phyloP scores from a whole-genome alignment of 2,888 invertebrate species.

The Parnassius glacialis region DNA sequence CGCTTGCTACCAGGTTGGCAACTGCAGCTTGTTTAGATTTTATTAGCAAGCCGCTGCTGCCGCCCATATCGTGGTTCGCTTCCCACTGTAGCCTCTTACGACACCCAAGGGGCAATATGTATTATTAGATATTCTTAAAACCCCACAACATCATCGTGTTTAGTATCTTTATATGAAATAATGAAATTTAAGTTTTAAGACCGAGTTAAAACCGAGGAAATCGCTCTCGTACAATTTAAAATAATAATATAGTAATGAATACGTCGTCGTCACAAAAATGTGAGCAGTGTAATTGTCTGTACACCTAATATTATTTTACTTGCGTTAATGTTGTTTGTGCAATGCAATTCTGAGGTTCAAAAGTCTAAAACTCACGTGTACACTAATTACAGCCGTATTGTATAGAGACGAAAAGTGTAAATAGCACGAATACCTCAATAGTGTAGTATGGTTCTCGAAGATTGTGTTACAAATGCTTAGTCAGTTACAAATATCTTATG shows the following conservation, averaged over 20 bases:
- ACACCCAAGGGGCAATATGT: too few relatives aligned
- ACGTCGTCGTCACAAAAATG: neutral
- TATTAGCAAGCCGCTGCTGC: too few relatives aligned
- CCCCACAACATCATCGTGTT: too few relatives aligned
- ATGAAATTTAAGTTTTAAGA: too few relatives aligned
- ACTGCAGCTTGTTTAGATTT: too few relatives aligned
- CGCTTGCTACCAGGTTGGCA: too few relatives aligned
- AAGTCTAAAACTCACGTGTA: constrained; percentile 6
- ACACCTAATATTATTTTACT: constrained; percentile 3
- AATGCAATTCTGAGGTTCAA: constrained; percentile 14
- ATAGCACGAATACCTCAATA: neutral
- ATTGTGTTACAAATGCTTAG: constrained; percentile 14
- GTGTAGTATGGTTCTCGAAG: neutral
- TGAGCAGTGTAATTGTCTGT: neutral
- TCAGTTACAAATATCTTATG: constrained; percentile 6
- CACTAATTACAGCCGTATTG: constrained; percentile 2
- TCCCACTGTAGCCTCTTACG: too few relatives aligned
- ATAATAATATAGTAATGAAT: neutral
- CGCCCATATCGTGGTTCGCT: too few relatives aligned
- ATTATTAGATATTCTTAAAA: too few relatives aligned
- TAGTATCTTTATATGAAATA: too few relatives aligned
- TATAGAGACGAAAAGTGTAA: constrained; percentile 1
- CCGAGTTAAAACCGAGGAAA: too few relatives aligned
- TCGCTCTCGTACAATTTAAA: too few relatives aligned
- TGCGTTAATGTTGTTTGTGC: neutral